phyloP scores from a whole-genome alignment of 2,888 invertebrate genomes.

The Luperina testacea region DNA sequence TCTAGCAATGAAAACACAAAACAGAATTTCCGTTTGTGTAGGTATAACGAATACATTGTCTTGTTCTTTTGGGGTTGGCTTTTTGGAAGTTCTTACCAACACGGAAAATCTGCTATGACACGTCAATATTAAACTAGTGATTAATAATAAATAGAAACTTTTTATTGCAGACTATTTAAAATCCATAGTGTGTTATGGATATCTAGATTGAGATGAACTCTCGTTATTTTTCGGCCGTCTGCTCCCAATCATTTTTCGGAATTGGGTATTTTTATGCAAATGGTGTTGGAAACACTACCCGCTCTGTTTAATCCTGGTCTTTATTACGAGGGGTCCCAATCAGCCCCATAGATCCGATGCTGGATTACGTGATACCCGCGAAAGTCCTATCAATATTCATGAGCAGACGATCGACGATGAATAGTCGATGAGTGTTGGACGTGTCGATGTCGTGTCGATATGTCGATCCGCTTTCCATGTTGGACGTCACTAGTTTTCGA shows the following conservation, averaged over 20 bases:
- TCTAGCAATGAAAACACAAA: constrained; percentile 24
- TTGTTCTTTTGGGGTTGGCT: background rate
- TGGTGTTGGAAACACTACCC: constrained; percentile 44
- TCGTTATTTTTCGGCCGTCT: background rate
- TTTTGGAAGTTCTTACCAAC: background rate
- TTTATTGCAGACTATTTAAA: background rate
- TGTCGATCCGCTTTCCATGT: constrained; percentile 59
- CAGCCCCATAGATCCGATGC: constrained; percentile 74
- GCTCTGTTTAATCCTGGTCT: constrained; percentile 63
- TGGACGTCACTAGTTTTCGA: constrained; percentile 54
- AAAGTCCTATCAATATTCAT: constrained; percentile 86
- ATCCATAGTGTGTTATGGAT: background rate
- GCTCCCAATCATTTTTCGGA: constrained; percentile 26
- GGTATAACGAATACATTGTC: background rate
- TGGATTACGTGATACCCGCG: constrained; percentile 82
- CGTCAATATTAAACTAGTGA: background rate
- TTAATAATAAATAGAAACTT: background rate
- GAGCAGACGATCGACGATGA: constrained; percentile 79
- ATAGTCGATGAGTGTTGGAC: constrained; percentile 79
- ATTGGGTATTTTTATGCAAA: constrained; percentile 53
- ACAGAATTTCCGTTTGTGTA: background rate
- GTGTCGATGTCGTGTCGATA: constrained; percentile 64
- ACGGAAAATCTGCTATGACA: background rate
- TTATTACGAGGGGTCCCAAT: constrained; percentile 76
- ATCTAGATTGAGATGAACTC: background rate